phyloP scores from a whole-genome alignment of 2,888 invertebrate species.

The Athrips mouffetella region DNA sequence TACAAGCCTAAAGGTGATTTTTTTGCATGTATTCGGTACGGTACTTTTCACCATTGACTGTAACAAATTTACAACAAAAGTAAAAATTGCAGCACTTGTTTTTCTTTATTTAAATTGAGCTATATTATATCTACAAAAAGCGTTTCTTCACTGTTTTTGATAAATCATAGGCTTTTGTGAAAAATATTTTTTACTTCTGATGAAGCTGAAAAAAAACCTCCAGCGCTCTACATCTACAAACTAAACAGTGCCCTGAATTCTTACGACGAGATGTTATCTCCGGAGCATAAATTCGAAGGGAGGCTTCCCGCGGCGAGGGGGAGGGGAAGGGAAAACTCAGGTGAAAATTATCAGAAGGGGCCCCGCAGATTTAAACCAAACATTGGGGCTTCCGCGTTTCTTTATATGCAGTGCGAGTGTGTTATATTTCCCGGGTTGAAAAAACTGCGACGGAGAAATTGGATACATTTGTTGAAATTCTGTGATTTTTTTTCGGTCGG shows the following conservation, averaged over 20 bases:
- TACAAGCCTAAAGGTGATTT: too few species aligned
- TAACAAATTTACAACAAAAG: too few species aligned
- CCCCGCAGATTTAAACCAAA: constrained; percentile 67
- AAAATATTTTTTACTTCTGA: background rate
- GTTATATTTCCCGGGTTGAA: background rate
- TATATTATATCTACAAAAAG: too few species aligned
- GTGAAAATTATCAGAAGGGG: constrained; percentile 75
- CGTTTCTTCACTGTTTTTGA: too few species aligned
- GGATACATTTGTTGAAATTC: too few species aligned
- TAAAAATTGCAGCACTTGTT: too few species aligned
- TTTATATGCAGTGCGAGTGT: background rate
- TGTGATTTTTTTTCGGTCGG: too few species aligned
- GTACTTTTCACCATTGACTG: too few species aligned
- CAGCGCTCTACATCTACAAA: background rate
- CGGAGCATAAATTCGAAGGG: constrained; percentile 61
- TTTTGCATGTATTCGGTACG: too few species aligned
- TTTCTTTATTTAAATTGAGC: too few species aligned
- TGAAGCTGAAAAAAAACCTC: background rate
- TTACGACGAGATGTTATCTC: constrained; percentile 65
- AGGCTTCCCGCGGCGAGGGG: constrained; percentile 33
- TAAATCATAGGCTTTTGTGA: too few species aligned
- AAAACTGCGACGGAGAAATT: background rate
- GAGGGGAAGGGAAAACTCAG: constrained; percentile 49
- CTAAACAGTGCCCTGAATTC: constrained; percentile 54
- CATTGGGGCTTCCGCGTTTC: constrained; percentile 35